Percentiles rank a stretch among this genome's conserved stretches.
These are phyloP conservation scores for Malacoctenus gilli DNA, from an alignment of 2,797 vertebrate genomes.

Conservation along the genomic window DNA sequence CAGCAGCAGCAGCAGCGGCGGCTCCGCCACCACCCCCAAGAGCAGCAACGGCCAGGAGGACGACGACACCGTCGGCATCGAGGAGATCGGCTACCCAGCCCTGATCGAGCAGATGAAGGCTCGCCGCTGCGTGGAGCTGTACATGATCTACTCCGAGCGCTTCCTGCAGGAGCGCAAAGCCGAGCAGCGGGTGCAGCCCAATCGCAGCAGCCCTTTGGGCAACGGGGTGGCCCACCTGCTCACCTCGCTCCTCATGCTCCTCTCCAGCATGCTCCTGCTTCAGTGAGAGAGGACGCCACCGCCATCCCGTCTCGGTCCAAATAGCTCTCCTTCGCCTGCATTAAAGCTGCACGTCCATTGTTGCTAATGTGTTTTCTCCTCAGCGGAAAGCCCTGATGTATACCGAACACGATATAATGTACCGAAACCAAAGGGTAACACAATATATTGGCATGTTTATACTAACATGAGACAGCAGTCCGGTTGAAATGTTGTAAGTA, in stretches of 20 bases:
- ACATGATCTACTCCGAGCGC: slow-evolving; percentile 64
- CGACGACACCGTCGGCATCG: slow-evolving; percentile 72
- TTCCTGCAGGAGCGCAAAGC: slow-evolving; percentile 61
- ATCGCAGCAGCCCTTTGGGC: slow-evolving; percentile 36
- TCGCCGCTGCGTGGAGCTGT: slow-evolving; percentile 68
- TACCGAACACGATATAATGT: too few relatives aligned
- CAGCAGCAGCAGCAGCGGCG: not conserved
- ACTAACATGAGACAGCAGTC: not conserved
- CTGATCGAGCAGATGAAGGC: slow-evolving; percentile 75
- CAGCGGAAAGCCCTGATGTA: not conserved
- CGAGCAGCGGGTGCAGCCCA: slow-evolving; percentile 15
- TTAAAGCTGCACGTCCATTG: slow-evolving; percentile 35
- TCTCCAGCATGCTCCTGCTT: slow-evolving; percentile 68
- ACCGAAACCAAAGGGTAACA: too few relatives aligned
- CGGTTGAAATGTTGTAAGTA: not conserved
- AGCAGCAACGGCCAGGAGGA: slow-evolving; percentile 25
- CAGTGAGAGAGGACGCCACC: slow-evolving; percentile 57
- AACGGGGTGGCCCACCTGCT: slow-evolving; percentile 52
- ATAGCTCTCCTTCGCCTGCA: slow-evolving; percentile 18
- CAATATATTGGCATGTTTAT: slow-evolving; percentile 7
- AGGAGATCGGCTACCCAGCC: slow-evolving; percentile 78
- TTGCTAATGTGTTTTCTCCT: slow-evolving; percentile 3
- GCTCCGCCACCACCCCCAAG: slow-evolving; percentile 20
- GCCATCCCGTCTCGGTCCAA: not conserved
- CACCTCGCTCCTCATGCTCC: slow-evolving; percentile 69